phyloP scores from a whole-genome alignment of 2,888 invertebrate species.

The Colletes collaris region DNA sequence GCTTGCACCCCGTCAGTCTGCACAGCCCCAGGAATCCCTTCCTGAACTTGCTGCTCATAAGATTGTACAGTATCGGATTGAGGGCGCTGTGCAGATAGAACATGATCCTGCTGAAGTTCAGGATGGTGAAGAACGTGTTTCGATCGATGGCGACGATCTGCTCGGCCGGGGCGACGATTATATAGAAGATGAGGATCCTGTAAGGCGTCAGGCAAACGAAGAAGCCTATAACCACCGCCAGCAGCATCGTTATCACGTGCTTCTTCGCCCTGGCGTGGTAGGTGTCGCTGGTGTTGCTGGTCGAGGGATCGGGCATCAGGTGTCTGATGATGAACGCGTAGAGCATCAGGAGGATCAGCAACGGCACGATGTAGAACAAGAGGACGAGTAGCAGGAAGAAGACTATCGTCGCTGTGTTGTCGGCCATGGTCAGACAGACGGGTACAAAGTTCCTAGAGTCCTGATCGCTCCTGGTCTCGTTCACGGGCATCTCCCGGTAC shows the following conservation, averaged over 20 bases:
- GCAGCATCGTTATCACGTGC: slow-evolving; percentile 94
- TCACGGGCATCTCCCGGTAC: slow-evolving; percentile 75
- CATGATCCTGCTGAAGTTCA: slow-evolving; percentile 94
- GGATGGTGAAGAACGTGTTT: slow-evolving; percentile 91
- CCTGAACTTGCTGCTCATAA: slow-evolving; percentile 96
- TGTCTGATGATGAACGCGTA: slow-evolving; percentile 94
- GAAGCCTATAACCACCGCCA: slow-evolving; percentile 93
- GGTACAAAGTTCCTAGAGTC: slow-evolving; percentile 83
- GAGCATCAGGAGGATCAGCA: slow-evolving; percentile 90
- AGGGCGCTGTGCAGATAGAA: slow-evolving; percentile 94
- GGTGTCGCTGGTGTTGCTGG: slow-evolving; percentile 88
- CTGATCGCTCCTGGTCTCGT: slow-evolving; percentile 73
- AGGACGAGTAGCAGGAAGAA: slow-evolving; percentile 91
- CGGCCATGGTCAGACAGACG: slow-evolving; percentile 91
- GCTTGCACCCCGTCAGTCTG: slow-evolving; percentile 84
- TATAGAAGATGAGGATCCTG: slow-evolving; percentile 92
- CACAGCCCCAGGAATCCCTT: slow-evolving; percentile 90
- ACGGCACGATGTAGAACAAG: slow-evolving; percentile 92
- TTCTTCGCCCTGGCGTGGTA: slow-evolving; percentile 89
- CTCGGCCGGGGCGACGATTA: slow-evolving; percentile 90
- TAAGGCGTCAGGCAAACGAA: slow-evolving; percentile 95
- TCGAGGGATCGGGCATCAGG: slow-evolving; percentile 88
- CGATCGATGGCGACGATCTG: slow-evolving; percentile 88
- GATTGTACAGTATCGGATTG: slow-evolving; percentile 95
- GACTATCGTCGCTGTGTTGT: slow-evolving; percentile 89